A percentile compares a stretch with the other conserved stretches of the same genome.
Conservation (phyloP, 2,888 invertebrate species). For the Actias luna region DNA sequence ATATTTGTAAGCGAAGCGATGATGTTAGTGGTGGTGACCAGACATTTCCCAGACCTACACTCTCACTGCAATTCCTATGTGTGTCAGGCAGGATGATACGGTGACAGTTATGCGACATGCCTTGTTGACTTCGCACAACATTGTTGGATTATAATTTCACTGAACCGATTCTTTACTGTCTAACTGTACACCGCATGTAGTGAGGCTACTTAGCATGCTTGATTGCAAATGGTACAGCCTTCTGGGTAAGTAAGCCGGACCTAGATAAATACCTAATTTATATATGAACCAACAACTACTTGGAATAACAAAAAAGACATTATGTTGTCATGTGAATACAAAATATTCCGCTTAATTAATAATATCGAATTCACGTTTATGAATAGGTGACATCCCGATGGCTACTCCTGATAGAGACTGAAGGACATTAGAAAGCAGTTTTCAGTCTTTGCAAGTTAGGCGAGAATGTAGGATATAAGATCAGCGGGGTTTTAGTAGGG, state of each 20-base stretch:
- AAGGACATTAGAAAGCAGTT: too few species aligned
- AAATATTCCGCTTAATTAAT: too few species aligned
- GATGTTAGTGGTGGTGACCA: slow-evolving; percentile 23
- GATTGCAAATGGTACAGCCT: slow-evolving; percentile 6
- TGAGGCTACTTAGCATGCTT: slow-evolving; percentile 10
- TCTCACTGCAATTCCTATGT: slow-evolving; percentile 45
- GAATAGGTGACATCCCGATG: too few species aligned
- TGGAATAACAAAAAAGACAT: not conserved
- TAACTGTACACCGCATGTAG: slow-evolving; percentile 1
- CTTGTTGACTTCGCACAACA: slow-evolving; percentile 23
- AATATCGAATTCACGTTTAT: not conserved
- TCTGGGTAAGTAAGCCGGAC: slow-evolving; percentile 3
- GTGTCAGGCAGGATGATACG: slow-evolving; percentile 32
- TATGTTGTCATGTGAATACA: not conserved
- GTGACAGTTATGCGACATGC: slow-evolving; percentile 39
- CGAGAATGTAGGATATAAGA: too few species aligned
- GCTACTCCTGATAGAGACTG: too few species aligned
- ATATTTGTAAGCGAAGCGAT: slow-evolving; percentile 45
- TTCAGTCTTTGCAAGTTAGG: too few species aligned
- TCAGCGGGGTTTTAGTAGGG: too few species aligned
- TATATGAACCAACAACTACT: not conserved
- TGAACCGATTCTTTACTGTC: slow-evolving; percentile 21
- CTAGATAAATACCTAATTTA: not conserved
- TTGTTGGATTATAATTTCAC: slow-evolving; percentile 22
- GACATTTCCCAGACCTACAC: slow-evolving; percentile 44